Conservation (phyloP, 1,140 invertebrate genomes). For the Spodoptera litura region DNA sequence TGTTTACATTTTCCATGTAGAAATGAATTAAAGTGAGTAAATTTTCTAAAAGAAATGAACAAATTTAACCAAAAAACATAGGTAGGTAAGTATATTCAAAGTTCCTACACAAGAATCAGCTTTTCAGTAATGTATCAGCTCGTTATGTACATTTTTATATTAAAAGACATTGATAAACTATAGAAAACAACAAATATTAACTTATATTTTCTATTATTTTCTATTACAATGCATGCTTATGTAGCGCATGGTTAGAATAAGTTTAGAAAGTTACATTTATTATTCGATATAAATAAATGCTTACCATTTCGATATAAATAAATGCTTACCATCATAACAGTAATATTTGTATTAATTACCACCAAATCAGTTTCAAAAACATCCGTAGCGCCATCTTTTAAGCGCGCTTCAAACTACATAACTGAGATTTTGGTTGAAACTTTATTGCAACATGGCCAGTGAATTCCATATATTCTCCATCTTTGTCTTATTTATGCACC, state of each 20-base stretch:
- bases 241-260: not conserved
- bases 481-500: slow-evolving; percentile 65
- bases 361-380: slow-evolving; percentile 34
- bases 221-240: not conserved
- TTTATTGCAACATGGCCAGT: slow-evolving; percentile 67
- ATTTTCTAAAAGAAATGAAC: too few species aligned
- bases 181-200: too few species aligned
- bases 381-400: slow-evolving; percentile 78
- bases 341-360: not conserved
- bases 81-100: too few species aligned
- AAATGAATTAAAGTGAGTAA: too few species aligned
- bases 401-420: slow-evolving; percentile 57
- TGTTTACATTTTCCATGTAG: too few species aligned
- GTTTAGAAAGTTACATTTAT: not conserved
- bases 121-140: too few species aligned
- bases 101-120: too few species aligned
- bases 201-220: too few species aligned
- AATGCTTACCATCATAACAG: slow-evolving; percentile 8
- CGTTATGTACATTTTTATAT: too few species aligned
- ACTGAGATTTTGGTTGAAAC: slow-evolving; percentile 60
- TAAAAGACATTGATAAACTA: too few species aligned
- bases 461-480: slow-evolving; percentile 64
- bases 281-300: slow-evolving; percentile 2
- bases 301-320: slow-evolving; percentile 4
- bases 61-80: too few species aligned